These are phyloP conservation scores for Rutpela maculata DNA, from an alignment of 2,888 invertebrate genomes.

Conservation along the genomic window DNA sequence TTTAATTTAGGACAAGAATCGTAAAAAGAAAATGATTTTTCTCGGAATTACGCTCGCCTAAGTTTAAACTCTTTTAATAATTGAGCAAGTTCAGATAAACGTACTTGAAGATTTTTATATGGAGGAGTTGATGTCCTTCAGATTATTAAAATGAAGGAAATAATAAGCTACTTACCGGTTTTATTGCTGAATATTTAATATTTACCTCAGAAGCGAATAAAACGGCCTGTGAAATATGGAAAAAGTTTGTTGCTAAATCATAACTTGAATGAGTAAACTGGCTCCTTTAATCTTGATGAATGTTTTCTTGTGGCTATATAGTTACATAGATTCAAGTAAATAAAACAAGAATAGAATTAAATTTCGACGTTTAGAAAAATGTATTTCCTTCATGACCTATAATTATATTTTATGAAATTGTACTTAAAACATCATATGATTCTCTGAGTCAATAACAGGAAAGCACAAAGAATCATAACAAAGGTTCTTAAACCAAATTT, in stretches of 20 bases:
- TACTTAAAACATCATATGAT: too few species aligned
- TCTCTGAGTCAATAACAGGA: too few species aligned
- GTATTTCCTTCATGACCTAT: too few species aligned
- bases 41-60: neutral
- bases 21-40: slow-evolving; percentile 9
- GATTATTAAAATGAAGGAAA: slow-evolving; percentile 22
- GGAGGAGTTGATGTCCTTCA: neutral
- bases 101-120: neutral
- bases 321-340: too few species aligned
- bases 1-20: neutral
- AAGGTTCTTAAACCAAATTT: too few species aligned
- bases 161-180: slow-evolving; percentile 5
- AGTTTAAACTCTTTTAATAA: slow-evolving; percentile 8
- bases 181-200: neutral
- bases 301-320: too few species aligned
- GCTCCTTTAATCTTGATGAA: too few species aligned
- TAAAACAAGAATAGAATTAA: too few species aligned
- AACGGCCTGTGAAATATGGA: neutral
- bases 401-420: too few species aligned
- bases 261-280: too few species aligned
- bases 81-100: slow-evolving; percentile 12
- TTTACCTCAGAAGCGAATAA: neutral
- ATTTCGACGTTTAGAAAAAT: too few species aligned
- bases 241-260: neutral
- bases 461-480: too few species aligned